These are phyloP conservation scores for Cantharis nigra DNA, from an alignment of 2,888 invertebrate species.

Conservation along the genomic window DNA sequence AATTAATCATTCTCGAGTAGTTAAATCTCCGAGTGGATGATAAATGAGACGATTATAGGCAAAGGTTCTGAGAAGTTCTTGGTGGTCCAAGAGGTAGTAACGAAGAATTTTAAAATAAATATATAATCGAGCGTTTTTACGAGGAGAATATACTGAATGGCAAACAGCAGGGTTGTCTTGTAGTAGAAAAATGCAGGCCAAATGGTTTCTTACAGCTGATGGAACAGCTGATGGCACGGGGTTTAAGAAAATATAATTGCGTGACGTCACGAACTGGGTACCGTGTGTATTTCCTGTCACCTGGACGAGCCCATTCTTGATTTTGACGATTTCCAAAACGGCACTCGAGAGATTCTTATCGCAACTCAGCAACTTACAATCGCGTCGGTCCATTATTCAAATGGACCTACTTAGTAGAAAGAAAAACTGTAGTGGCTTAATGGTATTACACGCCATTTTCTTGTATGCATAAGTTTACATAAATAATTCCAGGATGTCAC, in stretches of 20 bases:
- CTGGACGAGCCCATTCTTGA: slow-evolving; percentile 45
- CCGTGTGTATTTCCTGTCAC: slow-evolving; percentile 50
- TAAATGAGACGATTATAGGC: neutral
- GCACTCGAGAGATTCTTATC: slow-evolving; percentile 18
- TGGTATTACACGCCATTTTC: neutral
- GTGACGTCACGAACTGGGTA: slow-evolving; percentile 46
- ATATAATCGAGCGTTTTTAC: neutral
- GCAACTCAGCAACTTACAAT: neutral
- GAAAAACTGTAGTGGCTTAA: neutral
- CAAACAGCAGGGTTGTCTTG: neutral
- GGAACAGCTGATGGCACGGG: slow-evolving; percentile 48
- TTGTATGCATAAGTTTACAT: neutral
- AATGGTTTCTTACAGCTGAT: slow-evolving; percentile 45
- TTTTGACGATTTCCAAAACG: slow-evolving; percentile 9
- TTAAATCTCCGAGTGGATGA: neutral
- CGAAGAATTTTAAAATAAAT: neutral
- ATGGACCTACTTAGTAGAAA: neutral
- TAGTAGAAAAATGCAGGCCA: slow-evolving; percentile 13
- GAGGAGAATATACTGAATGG: neutral
- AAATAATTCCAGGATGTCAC: neutral
- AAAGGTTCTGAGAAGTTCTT: neutral
- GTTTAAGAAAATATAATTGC: slow-evolving; percentile 34
- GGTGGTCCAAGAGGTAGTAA: neutral
- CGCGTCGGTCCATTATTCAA: neutral
- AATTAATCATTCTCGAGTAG: neutral